Conservation (phyloP, 2,888 invertebrate species). For the Brachyopa scutellaris region DNA sequence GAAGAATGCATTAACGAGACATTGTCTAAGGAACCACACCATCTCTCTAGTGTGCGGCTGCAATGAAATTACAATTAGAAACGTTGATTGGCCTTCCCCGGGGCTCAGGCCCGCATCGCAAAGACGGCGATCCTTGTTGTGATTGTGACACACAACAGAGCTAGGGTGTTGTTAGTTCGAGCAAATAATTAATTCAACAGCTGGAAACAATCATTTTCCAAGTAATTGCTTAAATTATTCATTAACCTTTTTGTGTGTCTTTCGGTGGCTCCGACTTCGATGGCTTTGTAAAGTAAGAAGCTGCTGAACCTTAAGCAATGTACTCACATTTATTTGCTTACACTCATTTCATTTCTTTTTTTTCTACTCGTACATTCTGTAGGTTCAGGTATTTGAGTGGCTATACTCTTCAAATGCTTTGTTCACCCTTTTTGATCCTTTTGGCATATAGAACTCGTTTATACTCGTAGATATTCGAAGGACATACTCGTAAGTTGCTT, state of each 20-base stretch:
- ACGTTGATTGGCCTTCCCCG: slow-evolving; percentile 48
- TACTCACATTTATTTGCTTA: slow-evolving; percentile 1
- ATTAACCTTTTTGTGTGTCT: slow-evolving; percentile 53
- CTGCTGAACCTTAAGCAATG: neutral
- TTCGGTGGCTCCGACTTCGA: neutral
- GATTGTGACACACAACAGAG: neutral
- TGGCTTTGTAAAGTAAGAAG: neutral
- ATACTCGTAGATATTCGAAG: slow-evolving; percentile 19
- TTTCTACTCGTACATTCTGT: neutral
- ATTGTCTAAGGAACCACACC: slow-evolving; percentile 17
- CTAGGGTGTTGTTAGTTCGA: slow-evolving; percentile 40
- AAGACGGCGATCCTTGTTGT: slow-evolving; percentile 17
- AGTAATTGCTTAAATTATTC: slow-evolving; percentile 69
- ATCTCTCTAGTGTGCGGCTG: neutral
- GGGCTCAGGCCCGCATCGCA: neutral
- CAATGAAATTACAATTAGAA: slow-evolving; percentile 59
- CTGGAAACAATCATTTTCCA: slow-evolving; percentile 58
- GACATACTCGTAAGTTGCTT: slow-evolving; percentile 3
- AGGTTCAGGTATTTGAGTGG: too few relatives aligned
- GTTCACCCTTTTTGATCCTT: slow-evolving; percentile 7
- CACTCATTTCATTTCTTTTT: neutral
- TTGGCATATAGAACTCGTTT: slow-evolving; percentile 1
- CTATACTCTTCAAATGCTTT: slow-evolving; percentile 13
- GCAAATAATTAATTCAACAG: slow-evolving; percentile 68
- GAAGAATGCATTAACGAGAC: slow-evolving; percentile 42